A percentile compares a stretch with the other conserved stretches of the same genome.
Evolutionary conservation across 1,140 invertebrate species (phyloP).

Genomic region (Anastatus disparis): DNA sequence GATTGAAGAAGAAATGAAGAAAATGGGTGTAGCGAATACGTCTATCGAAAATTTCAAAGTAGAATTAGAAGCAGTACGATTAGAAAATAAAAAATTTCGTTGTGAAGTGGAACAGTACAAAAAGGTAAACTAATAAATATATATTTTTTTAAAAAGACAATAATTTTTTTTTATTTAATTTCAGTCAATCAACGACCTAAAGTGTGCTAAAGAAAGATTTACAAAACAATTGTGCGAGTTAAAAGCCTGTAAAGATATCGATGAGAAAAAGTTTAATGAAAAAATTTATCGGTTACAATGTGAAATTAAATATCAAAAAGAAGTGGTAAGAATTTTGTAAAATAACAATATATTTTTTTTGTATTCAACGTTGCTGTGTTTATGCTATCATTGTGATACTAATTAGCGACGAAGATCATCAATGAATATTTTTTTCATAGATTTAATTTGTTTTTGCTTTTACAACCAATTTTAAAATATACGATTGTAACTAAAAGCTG

Average conservation of each 20-base stretch:
- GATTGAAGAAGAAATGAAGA: slow-evolving; percentile 51
- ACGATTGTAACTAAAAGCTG: too few relatives aligned
- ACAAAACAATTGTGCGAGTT: not conserved
- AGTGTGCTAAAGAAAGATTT: slow-evolving; percentile 7
- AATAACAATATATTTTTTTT: too few relatives aligned
- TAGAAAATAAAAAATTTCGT: slow-evolving; percentile 30
- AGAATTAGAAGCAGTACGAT: slow-evolving; percentile 36
- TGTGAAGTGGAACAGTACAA: not conserved
- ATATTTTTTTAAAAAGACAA: too few relatives aligned
- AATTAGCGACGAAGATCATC: too few relatives aligned
- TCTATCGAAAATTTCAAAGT: slow-evolving; percentile 39
- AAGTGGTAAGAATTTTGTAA: too few relatives aligned
- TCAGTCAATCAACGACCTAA: not conserved
- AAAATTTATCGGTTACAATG: slow-evolving; percentile 25
- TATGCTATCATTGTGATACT: too few relatives aligned
- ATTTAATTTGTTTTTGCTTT: too few relatives aligned
- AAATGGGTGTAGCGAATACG: slow-evolving; percentile 15
- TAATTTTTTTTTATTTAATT: too few relatives aligned
- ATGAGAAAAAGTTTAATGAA: not conserved
- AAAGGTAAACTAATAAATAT: too few relatives aligned
- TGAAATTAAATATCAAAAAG: slow-evolving; percentile 35
- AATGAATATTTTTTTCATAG: too few relatives aligned
- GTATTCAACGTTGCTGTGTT: too few relatives aligned
- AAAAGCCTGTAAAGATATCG: not conserved
- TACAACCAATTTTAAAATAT: too few relatives aligned